phyloP scores from a whole-genome alignment of 2,888 invertebrate genomes.

The Xestia rhomboidea region DNA sequence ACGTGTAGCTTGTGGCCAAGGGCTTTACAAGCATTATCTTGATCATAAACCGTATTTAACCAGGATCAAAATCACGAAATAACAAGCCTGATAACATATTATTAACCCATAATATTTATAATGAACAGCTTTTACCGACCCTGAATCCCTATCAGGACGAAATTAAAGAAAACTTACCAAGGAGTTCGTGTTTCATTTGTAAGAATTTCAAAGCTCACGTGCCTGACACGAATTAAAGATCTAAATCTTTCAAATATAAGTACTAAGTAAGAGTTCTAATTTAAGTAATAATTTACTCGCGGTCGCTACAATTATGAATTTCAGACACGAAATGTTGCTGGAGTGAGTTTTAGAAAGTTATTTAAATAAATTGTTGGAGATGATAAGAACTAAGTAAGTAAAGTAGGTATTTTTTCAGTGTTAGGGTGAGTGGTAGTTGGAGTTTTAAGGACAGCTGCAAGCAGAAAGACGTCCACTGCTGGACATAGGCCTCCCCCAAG shows the following conservation, averaged over 20 bases:
- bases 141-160: slow-evolving; percentile 36
- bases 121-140: slow-evolving; percentile 3
- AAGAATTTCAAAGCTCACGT: slow-evolving; percentile 43
- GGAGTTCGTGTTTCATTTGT: slow-evolving; percentile 36
- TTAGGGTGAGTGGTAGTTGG: slow-evolving; percentile 9
- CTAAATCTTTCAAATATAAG: slow-evolving; percentile 39
- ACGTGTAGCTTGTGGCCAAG: not conserved
- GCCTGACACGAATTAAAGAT: slow-evolving; percentile 57
- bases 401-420: slow-evolving; percentile 17
- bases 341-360: slow-evolving; percentile 17
- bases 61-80: not conserved
- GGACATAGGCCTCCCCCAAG: no score
- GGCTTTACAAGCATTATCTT: not conserved
- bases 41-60: slow-evolving; percentile 5
- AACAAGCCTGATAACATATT: not conserved
- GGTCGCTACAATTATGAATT: slow-evolving; percentile 49
- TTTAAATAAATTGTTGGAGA: slow-evolving; percentile 15
- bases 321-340: slow-evolving; percentile 44
- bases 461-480: no score
- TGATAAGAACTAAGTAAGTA: slow-evolving; percentile 2
- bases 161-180: slow-evolving; percentile 4
- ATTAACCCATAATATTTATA: slow-evolving; percentile 3
- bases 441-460: not conserved
- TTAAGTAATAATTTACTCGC: slow-evolving; percentile 44
- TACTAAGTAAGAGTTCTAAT: slow-evolving; percentile 38